Conservation (phyloP, 2,113 vertebrate species). For the Saccopteryx bilineata region DNA sequence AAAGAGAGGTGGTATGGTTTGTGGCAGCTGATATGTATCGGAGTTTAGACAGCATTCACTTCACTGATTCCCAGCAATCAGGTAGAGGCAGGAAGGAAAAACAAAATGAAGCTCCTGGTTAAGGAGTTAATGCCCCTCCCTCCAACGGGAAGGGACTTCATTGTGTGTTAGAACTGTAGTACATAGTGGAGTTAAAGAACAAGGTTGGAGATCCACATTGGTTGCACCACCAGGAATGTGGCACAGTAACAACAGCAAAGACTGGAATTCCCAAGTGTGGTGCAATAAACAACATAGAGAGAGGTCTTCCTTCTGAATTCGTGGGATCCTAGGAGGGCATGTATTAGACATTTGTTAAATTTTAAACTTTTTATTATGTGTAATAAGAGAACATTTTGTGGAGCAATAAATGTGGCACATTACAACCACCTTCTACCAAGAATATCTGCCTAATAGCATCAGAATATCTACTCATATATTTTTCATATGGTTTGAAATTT, state of each 20-base stretch:
- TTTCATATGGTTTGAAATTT: background rate
- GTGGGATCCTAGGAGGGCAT: background rate
- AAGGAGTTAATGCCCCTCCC: background rate
- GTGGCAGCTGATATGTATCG: conserved; percentile 1
- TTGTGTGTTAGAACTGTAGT: background rate
- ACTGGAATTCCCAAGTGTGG: background rate
- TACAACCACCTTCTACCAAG: background rate
- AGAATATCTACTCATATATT: background rate
- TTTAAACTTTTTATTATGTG: background rate
- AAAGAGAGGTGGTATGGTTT: background rate
- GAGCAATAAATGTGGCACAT: background rate
- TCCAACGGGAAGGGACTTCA: background rate
- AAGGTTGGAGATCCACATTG: background rate
- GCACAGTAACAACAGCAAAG: background rate
- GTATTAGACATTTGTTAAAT: background rate
- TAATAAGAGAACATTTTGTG: background rate
- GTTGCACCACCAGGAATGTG: background rate
- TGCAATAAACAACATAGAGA: background rate
- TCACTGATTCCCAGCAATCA: conserved; percentile 19
- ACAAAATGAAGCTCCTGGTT: background rate
- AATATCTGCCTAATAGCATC: background rate
- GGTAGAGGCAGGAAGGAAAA: background rate
- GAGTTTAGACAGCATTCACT: background rate
- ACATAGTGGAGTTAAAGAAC: background rate
- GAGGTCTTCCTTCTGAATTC: background rate